Conservation (phyloP, 2,797 vertebrate species). For the Glossophaga mutica region DNA sequence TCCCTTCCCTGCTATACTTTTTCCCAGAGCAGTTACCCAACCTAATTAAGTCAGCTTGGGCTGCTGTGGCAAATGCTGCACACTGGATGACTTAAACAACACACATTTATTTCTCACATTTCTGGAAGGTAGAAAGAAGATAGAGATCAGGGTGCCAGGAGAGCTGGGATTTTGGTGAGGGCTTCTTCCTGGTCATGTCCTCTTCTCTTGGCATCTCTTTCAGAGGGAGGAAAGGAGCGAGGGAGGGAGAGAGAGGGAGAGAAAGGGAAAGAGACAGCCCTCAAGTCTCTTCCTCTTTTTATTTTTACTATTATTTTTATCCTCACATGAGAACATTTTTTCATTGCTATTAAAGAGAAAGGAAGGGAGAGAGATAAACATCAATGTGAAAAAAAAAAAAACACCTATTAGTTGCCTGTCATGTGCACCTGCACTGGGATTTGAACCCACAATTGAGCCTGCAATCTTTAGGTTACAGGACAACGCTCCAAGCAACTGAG, state of each 20-base stretch:
- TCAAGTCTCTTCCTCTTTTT: neutral
- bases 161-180: neutral
- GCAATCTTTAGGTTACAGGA: too few species aligned
- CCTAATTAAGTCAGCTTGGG: neutral
- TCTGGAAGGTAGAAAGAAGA: neutral
- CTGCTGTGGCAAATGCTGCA: neutral
- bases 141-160: neutral
- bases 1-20: neutral
- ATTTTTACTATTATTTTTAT: neutral
- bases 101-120: neutral
- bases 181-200: neutral
- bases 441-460: too few species aligned
- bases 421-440: too few species aligned
- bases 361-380: neutral
- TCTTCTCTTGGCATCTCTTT: neutral
- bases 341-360: neutral
- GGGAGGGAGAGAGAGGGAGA: neutral
- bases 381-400: neutral
- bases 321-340: neutral
- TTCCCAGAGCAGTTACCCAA: neutral
- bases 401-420: neutral
- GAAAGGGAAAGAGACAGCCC: neutral
- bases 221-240: neutral
- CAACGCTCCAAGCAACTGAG: too few species aligned
- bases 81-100: neutral